Percentiles rank a stretch among this genome's conserved stretches.
Evolutionary conservation across 2,113 vertebrate genomes (phyloP).

Genomic region (Glaucomys volans): DNA sequence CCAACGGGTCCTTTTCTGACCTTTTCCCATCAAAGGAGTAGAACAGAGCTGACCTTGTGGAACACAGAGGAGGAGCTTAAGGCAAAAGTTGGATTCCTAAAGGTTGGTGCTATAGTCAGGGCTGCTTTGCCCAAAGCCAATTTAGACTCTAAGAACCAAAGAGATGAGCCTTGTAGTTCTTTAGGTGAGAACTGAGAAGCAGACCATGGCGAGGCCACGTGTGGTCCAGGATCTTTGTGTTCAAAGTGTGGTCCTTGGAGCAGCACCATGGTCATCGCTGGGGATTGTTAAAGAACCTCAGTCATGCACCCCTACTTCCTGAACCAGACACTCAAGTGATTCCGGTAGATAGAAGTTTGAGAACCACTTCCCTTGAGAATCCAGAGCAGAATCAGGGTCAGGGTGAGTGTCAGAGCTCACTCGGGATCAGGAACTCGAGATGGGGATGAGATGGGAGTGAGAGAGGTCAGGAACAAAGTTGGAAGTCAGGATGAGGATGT

Average conservation of each 20-base stretch:
- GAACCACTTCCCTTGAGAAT: background rate
- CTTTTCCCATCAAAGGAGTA: background rate
- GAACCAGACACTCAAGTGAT: background rate
- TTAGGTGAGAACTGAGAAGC: background rate
- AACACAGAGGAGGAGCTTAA: background rate
- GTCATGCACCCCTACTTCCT: no score
- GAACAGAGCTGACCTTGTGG: background rate
- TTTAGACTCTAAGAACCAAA: background rate
- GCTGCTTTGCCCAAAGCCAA: background rate
- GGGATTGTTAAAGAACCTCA: background rate
- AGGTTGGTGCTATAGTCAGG: background rate
- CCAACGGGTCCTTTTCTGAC: background rate
- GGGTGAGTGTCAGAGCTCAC: background rate
- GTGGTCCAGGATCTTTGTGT: background rate
- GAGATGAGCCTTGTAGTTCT: background rate
- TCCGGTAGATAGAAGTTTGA: background rate
- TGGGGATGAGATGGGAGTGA: background rate
- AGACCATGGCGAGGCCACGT: background rate
- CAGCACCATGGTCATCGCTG: rapidly evolving
- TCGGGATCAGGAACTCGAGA: background rate
- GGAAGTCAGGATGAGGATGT: background rate
- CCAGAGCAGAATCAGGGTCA: background rate
- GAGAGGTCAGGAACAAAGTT: background rate
- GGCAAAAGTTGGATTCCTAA: background rate
- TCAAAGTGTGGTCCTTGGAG: background rate